Evolutionary conservation across 92 coral and sea anemone genomes (phyloP), one percentile per base, ranked within the genome.

Genomic region (Chrysogorgia sp.): DNA sequence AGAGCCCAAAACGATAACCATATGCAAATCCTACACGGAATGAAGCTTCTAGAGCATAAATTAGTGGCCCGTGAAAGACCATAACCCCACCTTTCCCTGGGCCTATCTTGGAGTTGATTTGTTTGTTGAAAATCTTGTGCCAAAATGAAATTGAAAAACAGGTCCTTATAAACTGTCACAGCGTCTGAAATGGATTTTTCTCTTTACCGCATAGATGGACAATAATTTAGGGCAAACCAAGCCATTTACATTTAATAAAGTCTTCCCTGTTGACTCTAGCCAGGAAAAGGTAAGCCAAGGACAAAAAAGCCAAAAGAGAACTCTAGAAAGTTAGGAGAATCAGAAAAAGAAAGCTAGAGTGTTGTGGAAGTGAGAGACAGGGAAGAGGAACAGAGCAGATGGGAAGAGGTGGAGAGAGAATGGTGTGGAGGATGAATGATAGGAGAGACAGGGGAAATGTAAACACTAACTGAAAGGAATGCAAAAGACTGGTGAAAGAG

Each of bases 201-300:
- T 13, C 0, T 53, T 20, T 57, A 61, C 65, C 41, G 70, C 33
- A 22, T 80, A 96, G 99, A 90, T 96, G 83, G 99, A 96, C 56
- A 94, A 92, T 82, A 93, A 90, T 60, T 87, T 84, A 85, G 99
- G 99, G 8, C 99, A 96, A 80, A 86, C 88, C 58, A 96, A 96
- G 71, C 97, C 99, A 34, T 96, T 96, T 49, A 91, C 99, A 35
- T 96, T 96, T 74, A 96, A 96, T 82, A 90, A 81, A 31, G 92
- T 85, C 30, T 86, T 96, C 82, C 88, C 91, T 19, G 92, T 79
- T 20, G 84, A 81, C 2, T 83, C 99, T 9, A 66, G 81, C 30
- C 99, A 96, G 53, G 86, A 90, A 56, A 72, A 72, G 79, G 76
- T 48, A 48, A 22, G 28, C 3, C 14, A 47, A 12, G 53, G 59